phyloP scores from a whole-genome alignment of 1,140 invertebrate species.

The Carposina sasakii region DNA sequence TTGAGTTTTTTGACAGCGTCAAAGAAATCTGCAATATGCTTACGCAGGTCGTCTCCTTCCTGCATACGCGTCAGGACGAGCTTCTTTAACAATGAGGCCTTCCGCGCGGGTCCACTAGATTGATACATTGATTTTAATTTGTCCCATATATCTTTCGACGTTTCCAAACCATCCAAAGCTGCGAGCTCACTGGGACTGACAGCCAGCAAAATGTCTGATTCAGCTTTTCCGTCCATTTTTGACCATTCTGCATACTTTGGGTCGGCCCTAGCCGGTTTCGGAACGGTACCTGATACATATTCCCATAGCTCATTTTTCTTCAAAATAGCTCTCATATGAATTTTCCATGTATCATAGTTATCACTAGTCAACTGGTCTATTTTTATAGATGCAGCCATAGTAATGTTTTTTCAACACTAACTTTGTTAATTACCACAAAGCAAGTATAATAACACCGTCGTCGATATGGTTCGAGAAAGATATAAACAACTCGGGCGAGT shows the following conservation, averaged over 20 bases:
- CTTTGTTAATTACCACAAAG: no score
- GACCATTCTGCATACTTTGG: no score
- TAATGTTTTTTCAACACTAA: no score
- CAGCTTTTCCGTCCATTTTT: neutral
- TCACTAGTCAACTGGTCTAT: no score
- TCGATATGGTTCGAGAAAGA: no score
- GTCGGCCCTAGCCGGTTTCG: neutral
- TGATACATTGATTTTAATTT: constrained; percentile 1
- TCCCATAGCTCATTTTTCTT: constrained; percentile 7
- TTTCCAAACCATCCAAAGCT: neutral
- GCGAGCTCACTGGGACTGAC: constrained; percentile 1
- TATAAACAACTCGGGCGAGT: no score
- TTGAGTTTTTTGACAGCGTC: neutral
- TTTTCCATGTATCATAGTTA: neutral
- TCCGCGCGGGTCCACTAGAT: constrained; percentile 1
- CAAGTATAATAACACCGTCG: no score
- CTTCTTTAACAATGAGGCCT: constrained; percentile 1
- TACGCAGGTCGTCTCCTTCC: neutral
- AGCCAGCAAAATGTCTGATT: neutral
- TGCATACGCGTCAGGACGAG: neutral
- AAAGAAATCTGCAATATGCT: neutral
- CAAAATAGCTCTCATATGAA: neutral
- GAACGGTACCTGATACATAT: neutral
- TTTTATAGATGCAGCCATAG: no score
- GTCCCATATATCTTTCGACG: constrained; percentile 1